Base-by-base conservation (phyloP, 1,140 invertebrate genomes). In the Atopsyche davidsoni region DNA sequence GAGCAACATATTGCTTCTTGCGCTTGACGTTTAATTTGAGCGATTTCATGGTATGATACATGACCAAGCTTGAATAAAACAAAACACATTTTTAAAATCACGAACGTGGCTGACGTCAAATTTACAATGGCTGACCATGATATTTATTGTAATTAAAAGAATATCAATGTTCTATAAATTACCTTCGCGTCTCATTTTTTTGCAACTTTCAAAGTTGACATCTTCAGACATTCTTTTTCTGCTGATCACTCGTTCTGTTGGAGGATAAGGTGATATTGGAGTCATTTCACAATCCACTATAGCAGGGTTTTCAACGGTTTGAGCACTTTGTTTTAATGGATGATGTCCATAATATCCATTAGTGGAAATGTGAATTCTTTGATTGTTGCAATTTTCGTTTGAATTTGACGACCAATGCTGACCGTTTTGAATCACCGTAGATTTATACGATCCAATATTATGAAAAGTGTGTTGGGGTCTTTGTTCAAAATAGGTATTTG, bases 211-310 rank as follows among this genome's bases (percentile, higher is more conserved):
- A 31, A 34, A 51, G 41, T 40, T 51, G 48, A 51, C 48, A 41
- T 51, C 48, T 44, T 51, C 48, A 32, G 11, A 18, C 11, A 19
- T 23, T 18, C 48, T 51, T 39, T 51, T 51, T 21, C 48, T 51
- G 48, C 41, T 41, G 25, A 45, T 32, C 41, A 41, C 17, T 25
- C 47, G 47, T 50, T 50, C 47, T 38, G 46, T 24, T 10, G 47
- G 11, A 17, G 17, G 31, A 38, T 28, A 18, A 32, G 41, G 42
- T 23, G 48, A 44, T 39, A 51, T 51, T 21, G 40, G 41, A 23
- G 41, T 13, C 48, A 51, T 51, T 22, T 51, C 48, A 32, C 48
- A 51, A 51, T 51, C 48, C 48, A 51, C n/a, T 51, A 10, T 21
- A 16, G 28, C 48, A 44, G 17, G 46, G 19, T 50, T 41, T 24